These are phyloP conservation scores for Micronisus gabar DNA, from an alignment of 2,113 vertebrate species.

Conservation along the genomic window DNA sequence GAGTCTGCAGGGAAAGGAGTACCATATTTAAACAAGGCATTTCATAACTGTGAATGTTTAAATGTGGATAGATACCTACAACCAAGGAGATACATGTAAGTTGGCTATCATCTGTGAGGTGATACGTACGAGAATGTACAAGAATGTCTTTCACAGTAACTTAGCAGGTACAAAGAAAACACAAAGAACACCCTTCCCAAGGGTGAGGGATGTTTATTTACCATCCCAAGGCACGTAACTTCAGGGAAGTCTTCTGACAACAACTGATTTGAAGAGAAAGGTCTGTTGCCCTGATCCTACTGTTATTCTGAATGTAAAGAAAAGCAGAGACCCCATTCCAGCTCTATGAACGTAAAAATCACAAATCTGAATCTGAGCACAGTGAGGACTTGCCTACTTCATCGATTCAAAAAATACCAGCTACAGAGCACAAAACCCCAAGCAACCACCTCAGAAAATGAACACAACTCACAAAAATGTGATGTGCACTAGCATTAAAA, in stretches of 20 bases:
- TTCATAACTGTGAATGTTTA: background rate
- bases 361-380: background rate
- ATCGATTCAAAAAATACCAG: background rate
- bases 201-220: background rate
- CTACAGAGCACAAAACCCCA: background rate
- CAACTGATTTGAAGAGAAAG: background rate
- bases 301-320: background rate
- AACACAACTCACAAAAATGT: background rate
- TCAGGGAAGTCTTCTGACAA: background rate
- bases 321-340: background rate
- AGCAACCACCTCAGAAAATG: background rate
- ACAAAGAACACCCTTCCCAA: background rate
- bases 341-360: background rate
- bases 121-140: rapidly evolving
- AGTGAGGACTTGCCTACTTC: background rate
- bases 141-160: background rate
- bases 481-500: background rate
- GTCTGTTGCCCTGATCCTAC: background rate
- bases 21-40: rapidly evolving
- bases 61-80: background rate
- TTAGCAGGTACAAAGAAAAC: background rate
- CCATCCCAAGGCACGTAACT: background rate
- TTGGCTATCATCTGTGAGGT: rapidly evolving
- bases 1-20: background rate
- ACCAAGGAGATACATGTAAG: rapidly evolving